Evolutionary conservation across 1,140 invertebrate species (phyloP).

Genomic region (Drosophila sp.): DNA sequence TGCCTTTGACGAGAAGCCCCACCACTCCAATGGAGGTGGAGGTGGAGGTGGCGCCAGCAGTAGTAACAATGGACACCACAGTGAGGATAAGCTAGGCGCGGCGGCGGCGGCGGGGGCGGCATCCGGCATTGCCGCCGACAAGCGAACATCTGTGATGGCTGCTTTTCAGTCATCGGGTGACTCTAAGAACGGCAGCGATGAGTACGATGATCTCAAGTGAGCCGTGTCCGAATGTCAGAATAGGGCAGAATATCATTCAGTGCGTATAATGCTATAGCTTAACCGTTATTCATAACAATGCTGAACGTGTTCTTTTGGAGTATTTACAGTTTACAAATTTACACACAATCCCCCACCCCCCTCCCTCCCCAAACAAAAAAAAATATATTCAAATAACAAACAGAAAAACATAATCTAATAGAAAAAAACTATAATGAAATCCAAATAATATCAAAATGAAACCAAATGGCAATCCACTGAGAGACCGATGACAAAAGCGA

Average conservation of each 20-base stretch:
- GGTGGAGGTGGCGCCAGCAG: constrained; percentile 33
- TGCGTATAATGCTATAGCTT: constrained; percentile 9
- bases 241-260: constrained; percentile 2
- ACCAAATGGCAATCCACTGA: constrained; percentile 39
- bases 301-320: constrained; percentile 73
- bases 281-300: constrained; percentile 34
- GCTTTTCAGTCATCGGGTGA: constrained; percentile 77
- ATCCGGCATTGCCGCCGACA: constrained; percentile 44
- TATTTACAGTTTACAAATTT: constrained; percentile 82
- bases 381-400: constrained; percentile 31
- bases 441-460: constrained; percentile 20
- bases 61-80: constrained; percentile 39
- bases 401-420: constrained; percentile 21
- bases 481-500: constrained; percentile 11
- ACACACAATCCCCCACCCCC: constrained; percentile 37
- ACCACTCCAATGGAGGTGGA: constrained; percentile 41
- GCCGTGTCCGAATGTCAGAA: not conserved
- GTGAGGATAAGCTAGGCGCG: constrained; percentile 45
- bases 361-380: constrained; percentile 19
- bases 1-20: constrained; percentile 74
- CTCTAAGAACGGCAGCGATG: constrained; percentile 80
- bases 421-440: constrained; percentile 25
- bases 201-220: constrained; percentile 80
- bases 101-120: constrained; percentile 11
- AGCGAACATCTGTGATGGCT: constrained; percentile 66